A percentile compares a stretch with the other conserved stretches of the same genome.
Evolutionary conservation across 2,888 invertebrate genomes (phyloP).

Genomic region (Lochmaea crataegi): DNA sequence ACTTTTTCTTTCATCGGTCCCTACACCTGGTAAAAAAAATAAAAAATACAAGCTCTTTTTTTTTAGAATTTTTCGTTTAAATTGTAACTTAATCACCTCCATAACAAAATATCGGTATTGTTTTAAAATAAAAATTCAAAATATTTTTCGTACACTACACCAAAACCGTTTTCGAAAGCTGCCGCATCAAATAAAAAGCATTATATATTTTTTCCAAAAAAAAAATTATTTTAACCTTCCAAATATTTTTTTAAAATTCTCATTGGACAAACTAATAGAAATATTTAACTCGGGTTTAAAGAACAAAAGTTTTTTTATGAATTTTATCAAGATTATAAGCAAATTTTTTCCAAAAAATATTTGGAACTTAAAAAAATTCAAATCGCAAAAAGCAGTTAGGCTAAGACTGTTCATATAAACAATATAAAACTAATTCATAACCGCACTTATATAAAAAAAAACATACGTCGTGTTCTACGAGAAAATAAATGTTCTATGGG

Average conservation of each 20-base stretch:
- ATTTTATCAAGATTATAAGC: too few relatives aligned
- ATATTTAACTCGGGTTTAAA: not conserved
- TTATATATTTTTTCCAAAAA: conserved; percentile 13
- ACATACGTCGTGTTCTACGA: too few relatives aligned
- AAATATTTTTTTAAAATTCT: too few relatives aligned
- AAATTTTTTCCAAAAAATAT: not conserved
- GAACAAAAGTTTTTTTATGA: too few relatives aligned
- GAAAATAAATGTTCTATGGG: too few relatives aligned
- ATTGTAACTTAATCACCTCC: conserved; percentile 37
- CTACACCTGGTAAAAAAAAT: conserved; percentile 50
- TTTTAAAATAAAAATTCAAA: conserved; percentile 12
- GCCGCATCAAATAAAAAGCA: conserved; percentile 26
- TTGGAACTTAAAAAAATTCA: conserved; percentile 1
- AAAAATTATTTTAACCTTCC: not conserved
- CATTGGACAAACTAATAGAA: not conserved
- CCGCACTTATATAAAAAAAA: not conserved
- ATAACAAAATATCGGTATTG: conserved; percentile 32
- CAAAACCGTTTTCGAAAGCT: conserved; percentile 37
- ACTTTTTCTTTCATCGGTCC: conserved; percentile 48
- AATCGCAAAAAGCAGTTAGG: conserved; percentile 7
- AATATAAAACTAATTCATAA: conserved; percentile 5
- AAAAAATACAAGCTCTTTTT: conserved; percentile 28
- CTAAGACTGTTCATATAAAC: conserved; percentile 9
- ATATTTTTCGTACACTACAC: conserved; percentile 27
- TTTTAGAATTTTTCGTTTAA: conserved; percentile 29